Evolutionary conservation across 2,888 invertebrate genomes (phyloP), one percentile per base, ranked within the genome.

Genomic region (Troglohyphantes excavatus): DNA sequence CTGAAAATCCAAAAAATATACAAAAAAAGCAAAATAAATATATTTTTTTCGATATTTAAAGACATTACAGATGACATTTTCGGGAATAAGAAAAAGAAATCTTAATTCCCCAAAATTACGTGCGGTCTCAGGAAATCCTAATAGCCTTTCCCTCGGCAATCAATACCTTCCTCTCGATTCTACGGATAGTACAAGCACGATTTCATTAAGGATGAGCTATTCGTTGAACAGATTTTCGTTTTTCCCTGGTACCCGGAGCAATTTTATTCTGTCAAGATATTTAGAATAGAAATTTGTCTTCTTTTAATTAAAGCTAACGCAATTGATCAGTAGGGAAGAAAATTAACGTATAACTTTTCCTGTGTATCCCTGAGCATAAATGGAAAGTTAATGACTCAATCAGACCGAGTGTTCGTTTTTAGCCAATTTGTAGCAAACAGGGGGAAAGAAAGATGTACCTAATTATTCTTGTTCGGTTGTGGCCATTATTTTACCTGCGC

Each of bases 261-360:
- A 78, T 78, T 78, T 78, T 78, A 39, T 63, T 43, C 72, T 43
- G 65, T 33, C 78, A 63, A 63, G 78, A 78, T 78, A 61, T 78
- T 78, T 78, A 78, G 78, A 75, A 79, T 68, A 46, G 79, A 82
- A 82, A 82, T 82, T 70, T 61, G 70, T 82, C 82, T 23, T 70
- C 70, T 82, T 82, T 82, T 82, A 82, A 82, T 82, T 82, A 82
- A 82, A 82, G 29, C 72, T 19, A 61, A 70, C 53, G 43, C 72
- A 81, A 68, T 81, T 68, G 78, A 78, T 78, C 78, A 78, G 65
- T 63, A 65, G 39, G 63, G 78, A 78, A 78, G 78, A 78, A 78
- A 78, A 78, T 78, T 78, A 78, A 63, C 78, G 72, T 72, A 72
- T 72, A 72, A 46, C 65, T 63, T 61, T 26, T 5, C 39, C 29